A percentile compares a stretch with the other conserved stretches of the same genome.
phyloP scores from a whole-genome alignment of 2,113 vertebrate genomes.

The Pseudopodoces humilis region DNA sequence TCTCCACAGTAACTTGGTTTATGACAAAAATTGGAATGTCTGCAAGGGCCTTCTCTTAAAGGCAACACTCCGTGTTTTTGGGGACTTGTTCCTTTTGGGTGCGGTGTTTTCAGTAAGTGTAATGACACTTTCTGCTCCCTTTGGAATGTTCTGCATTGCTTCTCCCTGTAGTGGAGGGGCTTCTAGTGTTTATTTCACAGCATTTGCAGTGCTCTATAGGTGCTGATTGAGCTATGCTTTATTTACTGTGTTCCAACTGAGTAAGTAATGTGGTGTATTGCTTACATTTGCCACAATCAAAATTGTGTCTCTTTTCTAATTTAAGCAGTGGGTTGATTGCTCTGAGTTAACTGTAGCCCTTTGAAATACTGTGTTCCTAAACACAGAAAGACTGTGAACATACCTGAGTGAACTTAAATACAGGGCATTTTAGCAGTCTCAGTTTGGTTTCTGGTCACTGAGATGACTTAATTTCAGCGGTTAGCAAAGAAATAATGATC shows the following conservation, averaged over 20 bases:
- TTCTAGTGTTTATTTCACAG: neutral
- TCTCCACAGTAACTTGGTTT: neutral
- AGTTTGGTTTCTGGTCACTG: neutral
- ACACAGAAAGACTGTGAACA: neutral
- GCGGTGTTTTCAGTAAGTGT: neutral
- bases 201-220: neutral
- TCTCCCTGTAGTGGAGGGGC: fast-evolving
- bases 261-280: neutral
- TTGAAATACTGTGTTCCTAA: neutral
- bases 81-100: neutral
- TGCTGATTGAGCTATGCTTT: neutral
- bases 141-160: neutral
- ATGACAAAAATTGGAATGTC: neutral
- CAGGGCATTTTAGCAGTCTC: neutral
- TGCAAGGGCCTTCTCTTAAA: neutral
- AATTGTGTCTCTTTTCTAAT: neutral
- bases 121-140: neutral
- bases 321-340: neutral
- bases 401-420: neutral
- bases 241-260: neutral
- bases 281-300: neutral
- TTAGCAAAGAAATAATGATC: neutral
- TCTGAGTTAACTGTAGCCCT: neutral
- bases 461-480: neutral
- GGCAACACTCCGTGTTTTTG: neutral